phyloP scores from a whole-genome alignment of 2,888 invertebrate species.

The Eupithecia insigniata region DNA sequence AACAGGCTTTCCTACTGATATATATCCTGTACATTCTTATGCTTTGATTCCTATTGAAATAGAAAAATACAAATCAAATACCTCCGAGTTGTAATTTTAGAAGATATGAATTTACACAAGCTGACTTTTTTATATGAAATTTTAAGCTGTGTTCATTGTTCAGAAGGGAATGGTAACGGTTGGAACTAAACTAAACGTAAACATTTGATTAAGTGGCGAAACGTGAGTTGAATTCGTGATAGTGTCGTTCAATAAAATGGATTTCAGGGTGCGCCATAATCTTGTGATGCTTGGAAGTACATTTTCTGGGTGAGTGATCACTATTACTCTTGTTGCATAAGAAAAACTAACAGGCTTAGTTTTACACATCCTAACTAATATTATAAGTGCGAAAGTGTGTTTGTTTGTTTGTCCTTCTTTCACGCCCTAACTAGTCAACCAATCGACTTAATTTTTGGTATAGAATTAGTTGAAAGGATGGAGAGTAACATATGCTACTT shows the following conservation, averaged over 20 bases:
- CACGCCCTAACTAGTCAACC: too few relatives aligned
- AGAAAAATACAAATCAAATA: slow-evolving; percentile 1
- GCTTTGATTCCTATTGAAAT: slow-evolving; percentile 84
- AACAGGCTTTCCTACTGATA: slow-evolving; percentile 92
- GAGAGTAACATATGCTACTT: too few relatives aligned
- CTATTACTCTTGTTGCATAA: neutral
- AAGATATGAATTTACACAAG: neutral
- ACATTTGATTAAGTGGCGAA: slow-evolving; percentile 65
- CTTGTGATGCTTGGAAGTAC: slow-evolving; percentile 64
- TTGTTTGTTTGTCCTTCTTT: too few relatives aligned
- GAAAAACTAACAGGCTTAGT: neutral
- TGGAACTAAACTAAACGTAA: slow-evolving; percentile 56
- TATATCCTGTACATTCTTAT: slow-evolving; percentile 95
- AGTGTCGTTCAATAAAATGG: slow-evolving; percentile 69
- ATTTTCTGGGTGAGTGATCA: slow-evolving; percentile 49
- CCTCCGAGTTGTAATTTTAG: neutral
- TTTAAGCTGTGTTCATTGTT: neutral
- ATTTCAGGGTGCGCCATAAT: slow-evolving; percentile 43
- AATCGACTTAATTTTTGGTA: too few relatives aligned
- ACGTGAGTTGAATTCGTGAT: slow-evolving; percentile 77
- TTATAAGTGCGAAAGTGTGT: too few relatives aligned
- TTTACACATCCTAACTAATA: too few relatives aligned
- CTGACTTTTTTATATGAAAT: neutral
- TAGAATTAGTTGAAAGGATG: too few relatives aligned
- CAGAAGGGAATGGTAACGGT: neutral